These are phyloP conservation scores for Sesia apiformis DNA, from an alignment of 2,888 invertebrate genomes.

Conservation along the genomic window DNA sequence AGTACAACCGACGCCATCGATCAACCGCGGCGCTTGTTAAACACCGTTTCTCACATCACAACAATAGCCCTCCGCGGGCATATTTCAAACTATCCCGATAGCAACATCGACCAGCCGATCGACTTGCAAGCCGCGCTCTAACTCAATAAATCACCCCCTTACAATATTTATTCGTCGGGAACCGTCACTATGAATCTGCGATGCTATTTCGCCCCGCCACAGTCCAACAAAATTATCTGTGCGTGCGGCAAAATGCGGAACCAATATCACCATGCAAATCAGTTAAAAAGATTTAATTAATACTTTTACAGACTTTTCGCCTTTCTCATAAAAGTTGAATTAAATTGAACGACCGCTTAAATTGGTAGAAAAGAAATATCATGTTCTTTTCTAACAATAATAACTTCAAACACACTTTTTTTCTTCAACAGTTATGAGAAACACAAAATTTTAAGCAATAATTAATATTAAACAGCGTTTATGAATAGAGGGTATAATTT, in stretches of 20 bases:
- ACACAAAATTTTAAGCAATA: too few species aligned
- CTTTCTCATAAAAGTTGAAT: too few species aligned
- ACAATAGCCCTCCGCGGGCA: constrained; percentile 67
- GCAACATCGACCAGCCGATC: constrained; percentile 60
- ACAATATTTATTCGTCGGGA: constrained; percentile 68
- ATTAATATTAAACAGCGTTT: too few species aligned
- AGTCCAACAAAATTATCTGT: neutral
- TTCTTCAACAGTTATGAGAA: too few species aligned
- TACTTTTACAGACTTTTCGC: too few species aligned
- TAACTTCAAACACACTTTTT: too few species aligned
- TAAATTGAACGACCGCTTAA: too few species aligned
- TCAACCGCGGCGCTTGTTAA: constrained; percentile 62
- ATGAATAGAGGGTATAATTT: too few species aligned
- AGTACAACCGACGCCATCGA: constrained; percentile 51
- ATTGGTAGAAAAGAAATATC: too few species aligned
- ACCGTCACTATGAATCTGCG: constrained; percentile 44
- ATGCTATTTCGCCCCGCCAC: constrained; percentile 19
- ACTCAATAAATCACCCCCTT: constrained; percentile 68
- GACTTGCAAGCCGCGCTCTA: constrained; percentile 46
- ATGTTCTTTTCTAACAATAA: too few species aligned
- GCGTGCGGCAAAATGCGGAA: neutral
- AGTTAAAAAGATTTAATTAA: too few species aligned
- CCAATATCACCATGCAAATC: too few species aligned
- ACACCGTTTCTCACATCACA: constrained; percentile 72
- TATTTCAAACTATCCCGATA: constrained; percentile 70